Base-by-base conservation (phyloP, 2,113 vertebrate genomes). In the Ceuthmochares aereus region DNA sequence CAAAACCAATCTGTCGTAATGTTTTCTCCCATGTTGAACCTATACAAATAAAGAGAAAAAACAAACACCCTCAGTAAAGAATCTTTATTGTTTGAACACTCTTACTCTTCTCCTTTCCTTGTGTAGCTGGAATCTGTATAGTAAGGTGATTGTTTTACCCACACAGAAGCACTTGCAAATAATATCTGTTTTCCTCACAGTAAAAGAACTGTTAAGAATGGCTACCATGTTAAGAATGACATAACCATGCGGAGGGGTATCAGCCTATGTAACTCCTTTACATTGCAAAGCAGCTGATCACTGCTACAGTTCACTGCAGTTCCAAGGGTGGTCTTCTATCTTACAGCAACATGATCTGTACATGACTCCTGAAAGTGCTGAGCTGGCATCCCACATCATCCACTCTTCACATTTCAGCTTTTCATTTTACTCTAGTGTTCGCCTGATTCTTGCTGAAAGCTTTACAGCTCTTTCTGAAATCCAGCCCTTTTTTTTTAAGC, bases 11-110 rank as follows among this genome's bases (percentile, higher is more conserved):
- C 94, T 99, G 99, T 85, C 99, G 97, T 75, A 99, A 98, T 55
- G 99, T 98, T 97, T 99, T 99, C 97, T 99, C 99, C 99, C 99
- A 99, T 1, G 97, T 96, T 6, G 99, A 98, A 98, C 99, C 99
- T 99, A 87, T 7, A 97, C 62, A 89, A 14, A 94, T 45, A 80
- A 80, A 94, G 54, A 87, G 84, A 98, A 83, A 97, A 89, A 86
- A 95, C 60, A 96, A 95, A 92, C 40, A 96, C 1, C 22, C 43
- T 77, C 66, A 93, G 97, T 91, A 96, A 97, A 60, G 49, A 56
- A 49, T 10, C 16, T 3, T 59, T 77, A 32, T 19, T 77, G n/a
- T 10, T 37, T n/a, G 47, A 49, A 55, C 27, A 63, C 7, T 58
- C 72, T 66, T 58, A 45, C 40, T 32, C 36, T 74, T 45, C 49